Percentiles rank a stretch among this genome's conserved stretches.
phyloP scores from a whole-genome alignment of 2,113 vertebrate genomes.

The Hemicordylus capensis region DNA sequence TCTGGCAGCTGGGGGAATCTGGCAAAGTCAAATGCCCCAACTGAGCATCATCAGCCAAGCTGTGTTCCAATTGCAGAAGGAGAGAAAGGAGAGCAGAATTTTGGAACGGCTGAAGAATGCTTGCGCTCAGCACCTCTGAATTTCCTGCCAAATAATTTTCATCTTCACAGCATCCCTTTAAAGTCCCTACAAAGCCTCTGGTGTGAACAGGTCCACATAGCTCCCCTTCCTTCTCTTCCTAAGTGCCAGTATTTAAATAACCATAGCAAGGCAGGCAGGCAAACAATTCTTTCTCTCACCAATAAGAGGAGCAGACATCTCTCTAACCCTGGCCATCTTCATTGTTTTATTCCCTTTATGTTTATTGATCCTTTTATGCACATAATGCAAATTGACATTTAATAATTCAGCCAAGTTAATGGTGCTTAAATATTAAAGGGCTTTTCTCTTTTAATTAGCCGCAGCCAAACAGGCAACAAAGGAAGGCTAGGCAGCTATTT shows the following conservation, averaged over 20 bases:
- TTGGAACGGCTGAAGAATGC: conserved; percentile 21
- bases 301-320: conserved; percentile 62
- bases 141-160: conserved; percentile 52
- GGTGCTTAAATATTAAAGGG: conserved; percentile 79
- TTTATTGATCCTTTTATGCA: conserved; percentile 79
- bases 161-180: conserved; percentile 48
- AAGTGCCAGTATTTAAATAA: conserved; percentile 46
- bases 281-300: conserved; percentile 41
- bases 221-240: background rate
- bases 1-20: background rate
- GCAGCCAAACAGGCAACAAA: conserved; percentile 69
- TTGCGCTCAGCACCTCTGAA: conserved; percentile 15
- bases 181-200: background rate
- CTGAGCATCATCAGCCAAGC: conserved; percentile 22
- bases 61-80: background rate
- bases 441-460: conserved; percentile 80
- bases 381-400: conserved; percentile 80
- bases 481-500: conserved; percentile 45
- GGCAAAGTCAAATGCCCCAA: background rate
- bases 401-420: conserved; percentile 79
- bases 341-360: conserved; percentile 58
- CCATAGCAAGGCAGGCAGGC: conserved; percentile 14
- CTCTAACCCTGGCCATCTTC: conserved; percentile 38
- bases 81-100: conserved; percentile 33
- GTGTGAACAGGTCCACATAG: conserved; percentile 26